Conservation (phyloP, 2,888 invertebrate species). For the Stenodema calcarata region DNA sequence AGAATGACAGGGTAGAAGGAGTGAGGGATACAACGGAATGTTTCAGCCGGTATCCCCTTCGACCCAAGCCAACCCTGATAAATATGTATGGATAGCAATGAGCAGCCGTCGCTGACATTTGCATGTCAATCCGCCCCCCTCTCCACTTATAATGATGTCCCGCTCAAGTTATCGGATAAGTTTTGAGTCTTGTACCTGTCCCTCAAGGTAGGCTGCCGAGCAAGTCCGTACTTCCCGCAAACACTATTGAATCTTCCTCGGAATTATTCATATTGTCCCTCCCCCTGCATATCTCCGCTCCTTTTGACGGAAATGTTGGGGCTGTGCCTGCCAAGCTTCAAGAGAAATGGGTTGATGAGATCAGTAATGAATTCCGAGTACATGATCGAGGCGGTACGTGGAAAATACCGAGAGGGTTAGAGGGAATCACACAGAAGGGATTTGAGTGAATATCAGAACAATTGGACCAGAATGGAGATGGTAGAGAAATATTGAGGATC, state of each 20-base stretch:
- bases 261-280: conserved; percentile 36
- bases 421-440: too few relatives aligned
- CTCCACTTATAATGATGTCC: conserved; percentile 23
- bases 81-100: conserved; percentile 42
- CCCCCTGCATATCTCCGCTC: neutral
- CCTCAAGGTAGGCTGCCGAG: neutral
- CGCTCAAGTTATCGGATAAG: conserved; percentile 35
- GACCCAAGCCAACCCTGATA: conserved; percentile 25
- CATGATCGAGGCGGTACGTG: too few relatives aligned
- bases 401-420: too few relatives aligned
- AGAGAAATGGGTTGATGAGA: too few relatives aligned
- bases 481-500: too few relatives aligned
- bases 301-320: neutral
- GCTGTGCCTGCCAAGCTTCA: too few relatives aligned
- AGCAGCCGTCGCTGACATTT: conserved; percentile 17
- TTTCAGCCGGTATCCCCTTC: neutral
- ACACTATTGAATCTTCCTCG: conserved; percentile 26
- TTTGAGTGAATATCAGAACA: too few relatives aligned
- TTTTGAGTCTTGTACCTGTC: conserved; percentile 20
- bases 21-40: neutral
- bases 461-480: too few relatives aligned
- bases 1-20: neutral
- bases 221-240: conserved; percentile 6
- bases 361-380: too few relatives aligned
- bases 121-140: conserved; percentile 8